A percentile compares a stretch with the other conserved stretches of the same genome.
Conservation (phyloP, 2,888 invertebrate genomes). For the Cryptus viduatorius region DNA sequence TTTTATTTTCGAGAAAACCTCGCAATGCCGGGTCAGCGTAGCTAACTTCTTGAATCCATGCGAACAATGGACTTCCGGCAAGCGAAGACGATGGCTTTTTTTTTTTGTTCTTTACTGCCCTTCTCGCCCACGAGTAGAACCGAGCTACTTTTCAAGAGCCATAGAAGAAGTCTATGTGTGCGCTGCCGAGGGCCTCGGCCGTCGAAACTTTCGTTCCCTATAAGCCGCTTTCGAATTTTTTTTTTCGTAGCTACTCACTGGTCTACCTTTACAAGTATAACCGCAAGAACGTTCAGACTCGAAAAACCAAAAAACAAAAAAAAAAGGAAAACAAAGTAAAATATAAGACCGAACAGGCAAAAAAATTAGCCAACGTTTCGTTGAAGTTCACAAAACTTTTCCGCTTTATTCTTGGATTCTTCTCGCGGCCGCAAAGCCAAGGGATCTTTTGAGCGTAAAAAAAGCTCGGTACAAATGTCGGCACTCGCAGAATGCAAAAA, state of each 20-base stretch:
- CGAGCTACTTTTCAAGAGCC: constrained; percentile 61
- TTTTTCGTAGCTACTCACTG: neutral
- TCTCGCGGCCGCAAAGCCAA: neutral
- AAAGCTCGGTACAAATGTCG: neutral
- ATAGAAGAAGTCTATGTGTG: constrained; percentile 28
- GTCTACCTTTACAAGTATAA: neutral
- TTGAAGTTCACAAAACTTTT: constrained; percentile 41
- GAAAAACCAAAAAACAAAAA: constrained; percentile 11
- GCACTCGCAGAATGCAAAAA: neutral
- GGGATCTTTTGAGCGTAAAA: constrained; percentile 7
- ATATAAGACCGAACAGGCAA: neutral
- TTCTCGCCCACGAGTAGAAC: constrained; percentile 16
- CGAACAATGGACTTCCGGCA: constrained; percentile 58
- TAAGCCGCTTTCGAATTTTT: constrained; percentile 54
- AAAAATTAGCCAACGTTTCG: constrained; percentile 45
- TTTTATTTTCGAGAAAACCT: constrained; percentile 28
- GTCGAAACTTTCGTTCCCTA: constrained; percentile 38
- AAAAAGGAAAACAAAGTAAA: constrained; percentile 32
- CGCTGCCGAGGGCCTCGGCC: constrained; percentile 22
- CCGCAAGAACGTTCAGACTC: constrained; percentile 22
- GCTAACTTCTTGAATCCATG: constrained; percentile 53
- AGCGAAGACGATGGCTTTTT: constrained; percentile 59
- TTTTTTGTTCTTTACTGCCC: constrained; percentile 41
- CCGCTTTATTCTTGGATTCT: neutral
- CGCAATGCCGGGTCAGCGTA: constrained; percentile 42